Conservation (phyloP, 1,140 invertebrate genomes). For the Drosophila tani region DNA sequence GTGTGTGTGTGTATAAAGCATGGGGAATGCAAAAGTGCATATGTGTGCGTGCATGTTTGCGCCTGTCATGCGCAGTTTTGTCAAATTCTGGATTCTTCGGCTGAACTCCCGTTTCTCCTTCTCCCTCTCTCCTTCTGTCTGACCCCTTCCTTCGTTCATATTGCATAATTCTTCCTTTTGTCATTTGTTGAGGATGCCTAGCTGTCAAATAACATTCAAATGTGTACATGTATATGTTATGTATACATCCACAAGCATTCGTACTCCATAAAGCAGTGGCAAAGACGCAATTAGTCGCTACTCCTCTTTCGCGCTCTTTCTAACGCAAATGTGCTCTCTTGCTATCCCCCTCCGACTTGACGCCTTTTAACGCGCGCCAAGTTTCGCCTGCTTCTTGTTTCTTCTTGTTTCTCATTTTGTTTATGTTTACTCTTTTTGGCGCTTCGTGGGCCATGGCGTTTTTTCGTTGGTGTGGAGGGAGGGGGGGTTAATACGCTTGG, state of each 20-base stretch:
- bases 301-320: slow-evolving; percentile 38
- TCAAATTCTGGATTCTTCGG: slow-evolving; percentile 4
- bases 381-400: slow-evolving; percentile 22
- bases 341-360: slow-evolving; percentile 38
- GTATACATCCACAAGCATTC: slow-evolving; percentile 5
- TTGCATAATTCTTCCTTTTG: slow-evolving; percentile 33
- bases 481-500: neutral
- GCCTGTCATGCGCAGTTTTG: slow-evolving; percentile 29
- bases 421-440: slow-evolving; percentile 46
- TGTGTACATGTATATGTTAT: neutral
- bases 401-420: slow-evolving; percentile 34
- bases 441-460: slow-evolving; percentile 1
- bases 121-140: neutral
- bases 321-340: slow-evolving; percentile 38
- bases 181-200: slow-evolving; percentile 30
- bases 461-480: neutral
- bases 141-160: slow-evolving; percentile 3
- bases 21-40: slow-evolving; percentile 24
- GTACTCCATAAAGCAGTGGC: neutral
- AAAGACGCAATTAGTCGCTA: slow-evolving; percentile 72
- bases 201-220: slow-evolving; percentile 26
- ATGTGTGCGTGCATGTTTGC: neutral
- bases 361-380: slow-evolving; percentile 46
- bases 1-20: slow-evolving; percentile 14
- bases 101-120: neutral